Conservation (phyloP, 2,888 invertebrate genomes). For the Aphrophora alni region DNA sequence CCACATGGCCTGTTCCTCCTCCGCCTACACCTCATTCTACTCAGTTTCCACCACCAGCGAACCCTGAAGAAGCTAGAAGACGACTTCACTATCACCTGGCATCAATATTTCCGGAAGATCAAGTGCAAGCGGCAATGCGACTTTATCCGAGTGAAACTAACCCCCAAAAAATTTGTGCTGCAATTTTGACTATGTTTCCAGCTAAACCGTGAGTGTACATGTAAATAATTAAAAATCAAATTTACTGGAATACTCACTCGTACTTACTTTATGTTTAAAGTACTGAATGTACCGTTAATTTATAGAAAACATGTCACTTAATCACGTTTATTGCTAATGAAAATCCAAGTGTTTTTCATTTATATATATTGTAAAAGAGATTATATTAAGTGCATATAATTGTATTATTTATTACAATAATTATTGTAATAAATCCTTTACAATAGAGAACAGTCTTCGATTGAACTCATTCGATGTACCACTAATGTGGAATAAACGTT, state of each 20-base stretch:
- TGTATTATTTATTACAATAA: not conserved
- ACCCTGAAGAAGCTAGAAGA: conserved; percentile 70
- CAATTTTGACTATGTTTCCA: conserved; percentile 72
- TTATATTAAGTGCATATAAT: not conserved
- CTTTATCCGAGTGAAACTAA: conserved; percentile 88
- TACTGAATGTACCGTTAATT: not conserved
- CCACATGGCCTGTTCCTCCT: conserved; percentile 56
- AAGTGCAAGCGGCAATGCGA: conserved; percentile 88
- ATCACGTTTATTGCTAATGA: not conserved
- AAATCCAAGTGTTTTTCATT: not conserved
- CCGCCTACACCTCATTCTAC: conserved; percentile 43
- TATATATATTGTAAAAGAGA: not conserved
- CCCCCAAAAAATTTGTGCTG: conserved; percentile 87
- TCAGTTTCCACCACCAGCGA: conserved; percentile 54
- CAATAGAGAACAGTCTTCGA: not conserved
- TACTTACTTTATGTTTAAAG: not conserved
- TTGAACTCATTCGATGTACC: not conserved
- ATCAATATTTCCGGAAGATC: conserved; percentile 89
- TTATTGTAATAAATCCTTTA: not conserved
- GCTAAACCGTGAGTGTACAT: conserved; percentile 33
- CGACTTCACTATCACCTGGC: conserved; percentile 86
- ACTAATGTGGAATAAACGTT: not conserved
- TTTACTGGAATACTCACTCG: not conserved
- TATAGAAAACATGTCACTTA: not conserved
- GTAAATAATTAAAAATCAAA: not conserved